These are phyloP conservation scores for Toxonevra muliebris DNA, from an alignment of 2,888 invertebrate species.

Conservation along the genomic window DNA sequence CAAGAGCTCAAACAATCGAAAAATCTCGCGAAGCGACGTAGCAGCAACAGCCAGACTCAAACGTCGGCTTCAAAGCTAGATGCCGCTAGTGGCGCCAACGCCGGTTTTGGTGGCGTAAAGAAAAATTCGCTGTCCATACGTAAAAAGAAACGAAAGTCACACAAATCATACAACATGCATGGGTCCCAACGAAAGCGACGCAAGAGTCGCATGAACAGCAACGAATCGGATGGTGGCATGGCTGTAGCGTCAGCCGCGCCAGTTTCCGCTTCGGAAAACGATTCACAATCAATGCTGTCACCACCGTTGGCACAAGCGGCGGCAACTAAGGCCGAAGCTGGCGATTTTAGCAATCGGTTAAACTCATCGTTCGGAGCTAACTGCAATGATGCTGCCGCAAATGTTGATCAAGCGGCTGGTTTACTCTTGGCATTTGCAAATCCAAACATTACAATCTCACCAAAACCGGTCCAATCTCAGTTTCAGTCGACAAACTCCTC, in stretches of 20 bases:
- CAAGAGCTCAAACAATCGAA: conserved; percentile 71
- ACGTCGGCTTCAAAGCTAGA: conserved; percentile 50
- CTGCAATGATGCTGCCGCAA: conserved; percentile 34
- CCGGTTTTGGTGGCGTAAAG: conserved; percentile 27
- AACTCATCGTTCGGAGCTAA: not conserved
- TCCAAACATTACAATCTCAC: conserved; percentile 32
- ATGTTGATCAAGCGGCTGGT: conserved; percentile 68
- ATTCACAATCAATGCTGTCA: conserved; percentile 68
- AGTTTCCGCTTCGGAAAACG: conserved; percentile 72
- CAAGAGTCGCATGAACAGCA: conserved; percentile 76
- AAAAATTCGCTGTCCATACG: conserved; percentile 37
- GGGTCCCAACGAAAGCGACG: conserved; percentile 67
- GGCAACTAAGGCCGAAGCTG: conserved; percentile 27
- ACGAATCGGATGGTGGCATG: conserved; percentile 39
- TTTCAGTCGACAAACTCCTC: conserved; percentile 12
- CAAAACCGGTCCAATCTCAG: conserved; percentile 10
- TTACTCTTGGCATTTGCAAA: conserved; percentile 69
- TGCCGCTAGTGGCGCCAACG: conserved; percentile 26
- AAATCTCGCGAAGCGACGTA: conserved; percentile 47
- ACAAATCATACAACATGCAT: conserved; percentile 48
- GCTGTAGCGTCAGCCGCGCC: conserved; percentile 6
- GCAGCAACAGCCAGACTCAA: conserved; percentile 47
- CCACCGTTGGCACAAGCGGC: conserved; percentile 56
- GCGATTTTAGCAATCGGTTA: no score
- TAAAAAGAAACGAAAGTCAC: conserved; percentile 62